phyloP scores from a whole-genome alignment of 1,140 invertebrate genomes.

The Calephelis nemesis region DNA sequence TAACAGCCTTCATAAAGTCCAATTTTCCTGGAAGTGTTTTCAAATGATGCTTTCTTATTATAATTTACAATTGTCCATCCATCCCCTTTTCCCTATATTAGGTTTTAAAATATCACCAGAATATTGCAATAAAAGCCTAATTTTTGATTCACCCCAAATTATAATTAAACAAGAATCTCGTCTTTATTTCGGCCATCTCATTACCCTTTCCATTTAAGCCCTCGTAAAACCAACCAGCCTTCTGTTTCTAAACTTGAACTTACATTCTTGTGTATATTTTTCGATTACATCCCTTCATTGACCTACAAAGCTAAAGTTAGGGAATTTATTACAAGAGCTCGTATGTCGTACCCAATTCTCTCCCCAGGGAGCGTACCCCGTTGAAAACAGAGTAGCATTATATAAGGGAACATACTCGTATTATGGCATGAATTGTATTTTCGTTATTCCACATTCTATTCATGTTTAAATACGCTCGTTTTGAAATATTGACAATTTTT shows the following conservation, averaged over 20 bases:
- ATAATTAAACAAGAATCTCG: too few species aligned
- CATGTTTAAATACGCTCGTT: slow-evolving; percentile 1
- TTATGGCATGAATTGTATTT: slow-evolving; percentile 11
- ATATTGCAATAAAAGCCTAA: slow-evolving; percentile 2
- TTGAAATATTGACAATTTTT: too few species aligned
- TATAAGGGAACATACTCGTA: slow-evolving; percentile 27
- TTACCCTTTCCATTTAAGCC: too few species aligned
- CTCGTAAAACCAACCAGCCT: too few species aligned
- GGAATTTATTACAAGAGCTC: slow-evolving; percentile 30
- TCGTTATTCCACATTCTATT: slow-evolving; percentile 3
- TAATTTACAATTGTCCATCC: too few species aligned
- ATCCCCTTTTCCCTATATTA: too few species aligned
- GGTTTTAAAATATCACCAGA: neutral
- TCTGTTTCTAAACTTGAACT: neutral
- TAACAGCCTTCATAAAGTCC: too few species aligned
- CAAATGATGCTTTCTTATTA: too few species aligned
- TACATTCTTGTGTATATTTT: slow-evolving; percentile 21
- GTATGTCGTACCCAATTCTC: slow-evolving; percentile 18
- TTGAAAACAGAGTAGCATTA: slow-evolving; percentile 28
- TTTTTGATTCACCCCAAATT: neutral
- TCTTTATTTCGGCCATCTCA: too few species aligned
- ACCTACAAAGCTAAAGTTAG: slow-evolving; percentile 31
- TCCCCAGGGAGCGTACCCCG: slow-evolving; percentile 17
- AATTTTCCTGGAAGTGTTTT: too few species aligned
- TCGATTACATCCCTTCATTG: slow-evolving; percentile 28